Evolutionary conservation across 2,113 vertebrate species (phyloP).

Genomic region (Barbus barbus): DNA sequence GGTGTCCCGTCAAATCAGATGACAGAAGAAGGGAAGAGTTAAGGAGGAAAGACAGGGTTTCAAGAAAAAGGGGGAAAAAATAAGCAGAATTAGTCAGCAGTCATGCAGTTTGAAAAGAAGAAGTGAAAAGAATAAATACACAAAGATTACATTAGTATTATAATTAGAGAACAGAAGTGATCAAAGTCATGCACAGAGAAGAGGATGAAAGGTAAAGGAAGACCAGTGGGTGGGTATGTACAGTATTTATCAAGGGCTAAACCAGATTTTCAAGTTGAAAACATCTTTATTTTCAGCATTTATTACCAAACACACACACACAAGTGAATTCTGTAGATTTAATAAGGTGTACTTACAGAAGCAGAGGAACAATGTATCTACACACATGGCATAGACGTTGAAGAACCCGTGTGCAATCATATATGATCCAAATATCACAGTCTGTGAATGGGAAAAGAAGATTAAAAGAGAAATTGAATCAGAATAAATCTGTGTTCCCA

Average conservation of each 20-base stretch:
- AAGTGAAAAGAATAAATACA: not conserved
- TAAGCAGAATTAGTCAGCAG: not conserved
- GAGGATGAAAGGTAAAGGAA: not conserved
- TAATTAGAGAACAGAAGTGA: not conserved
- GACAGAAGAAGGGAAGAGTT: not conserved
- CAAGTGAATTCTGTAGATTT: not conserved
- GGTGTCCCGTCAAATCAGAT: constrained; percentile 20
- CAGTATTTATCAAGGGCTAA: not conserved
- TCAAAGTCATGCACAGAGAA: not conserved
- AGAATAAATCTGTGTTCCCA: too few relatives aligned
- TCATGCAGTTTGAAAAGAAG: constrained; percentile 28
- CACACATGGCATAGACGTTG: constrained; percentile 95
- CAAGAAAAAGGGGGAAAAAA: constrained; percentile 45
- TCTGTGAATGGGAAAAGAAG: constrained; percentile 75
- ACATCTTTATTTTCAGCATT: too few relatives aligned
- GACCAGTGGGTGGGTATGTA: not conserved
- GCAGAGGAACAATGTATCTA: constrained; percentile 97
- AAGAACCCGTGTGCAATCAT: constrained; percentile 93
- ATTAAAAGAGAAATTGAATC: not conserved
- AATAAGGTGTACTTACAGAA: constrained; percentile 88
- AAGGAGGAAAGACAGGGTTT: constrained; percentile 29
- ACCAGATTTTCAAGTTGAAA: too few relatives aligned
- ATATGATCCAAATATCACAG: constrained; percentile 89
- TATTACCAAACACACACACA: not conserved
- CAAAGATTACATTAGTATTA: not conserved